These are phyloP conservation scores for Intellagama lesueurii DNA, from an alignment of 2,797 vertebrate genomes.

Conservation along the genomic window DNA sequence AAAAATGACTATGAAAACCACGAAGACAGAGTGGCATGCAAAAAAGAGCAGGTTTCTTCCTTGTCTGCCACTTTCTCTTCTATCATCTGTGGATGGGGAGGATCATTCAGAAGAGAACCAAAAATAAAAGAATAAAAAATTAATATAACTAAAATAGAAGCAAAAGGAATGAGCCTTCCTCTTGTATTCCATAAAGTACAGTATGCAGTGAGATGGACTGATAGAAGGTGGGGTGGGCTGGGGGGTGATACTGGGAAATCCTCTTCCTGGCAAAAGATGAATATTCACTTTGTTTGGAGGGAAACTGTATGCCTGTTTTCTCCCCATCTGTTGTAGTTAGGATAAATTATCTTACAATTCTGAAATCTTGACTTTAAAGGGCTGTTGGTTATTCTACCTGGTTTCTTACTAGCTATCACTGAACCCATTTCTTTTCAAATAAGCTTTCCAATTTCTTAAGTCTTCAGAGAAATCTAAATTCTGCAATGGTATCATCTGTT, in stretches of 20 bases:
- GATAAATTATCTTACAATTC: not conserved
- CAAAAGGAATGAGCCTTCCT: not conserved
- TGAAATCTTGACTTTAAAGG: not conserved
- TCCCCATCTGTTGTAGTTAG: not conserved
- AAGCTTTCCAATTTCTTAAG: conserved; percentile 16
- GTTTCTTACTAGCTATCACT: conserved; percentile 30
- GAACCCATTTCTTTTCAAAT: conserved; percentile 28
- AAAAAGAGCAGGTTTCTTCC: not conserved
- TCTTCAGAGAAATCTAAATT: conserved; percentile 33
- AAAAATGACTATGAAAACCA: not conserved
- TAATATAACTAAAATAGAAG: not conserved
- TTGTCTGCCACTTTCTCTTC: not conserved
- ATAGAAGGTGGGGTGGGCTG: not conserved
- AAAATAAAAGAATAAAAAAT: not conserved
- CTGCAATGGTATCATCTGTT: conserved; percentile 37
- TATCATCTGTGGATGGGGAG: not conserved
- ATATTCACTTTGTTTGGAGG: not conserved
- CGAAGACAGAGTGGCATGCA: not conserved
- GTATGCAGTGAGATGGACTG: not conserved
- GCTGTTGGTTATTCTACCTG: not conserved
- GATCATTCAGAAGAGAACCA: not conserved
- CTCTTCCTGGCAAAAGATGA: not conserved
- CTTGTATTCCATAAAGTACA: not conserved
- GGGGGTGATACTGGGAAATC: not conserved
- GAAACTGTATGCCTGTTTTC: not conserved